phyloP scores from a whole-genome alignment of 1,140 invertebrate species.

The Andricus grossulariae region DNA sequence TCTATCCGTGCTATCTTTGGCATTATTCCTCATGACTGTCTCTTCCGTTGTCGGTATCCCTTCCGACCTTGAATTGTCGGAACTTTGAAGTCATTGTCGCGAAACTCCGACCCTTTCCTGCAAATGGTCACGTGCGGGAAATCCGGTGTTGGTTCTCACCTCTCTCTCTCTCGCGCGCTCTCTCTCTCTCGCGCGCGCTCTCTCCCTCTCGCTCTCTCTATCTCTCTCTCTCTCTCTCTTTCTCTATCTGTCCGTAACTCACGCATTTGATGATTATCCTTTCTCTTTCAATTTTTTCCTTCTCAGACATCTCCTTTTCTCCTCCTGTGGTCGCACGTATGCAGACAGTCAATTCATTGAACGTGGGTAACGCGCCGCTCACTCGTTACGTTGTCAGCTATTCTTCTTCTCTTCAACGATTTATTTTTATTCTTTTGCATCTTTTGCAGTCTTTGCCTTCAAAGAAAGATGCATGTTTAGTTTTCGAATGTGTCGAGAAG shows the following conservation, averaged over 20 bases:
- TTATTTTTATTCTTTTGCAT: slow-evolving; percentile 6
- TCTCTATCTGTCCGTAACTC: background rate
- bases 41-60: slow-evolving; percentile 49
- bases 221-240: background rate
- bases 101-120: slow-evolving; percentile 36
- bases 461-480: background rate
- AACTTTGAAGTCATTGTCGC: slow-evolving; percentile 57
- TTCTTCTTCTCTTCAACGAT: background rate
- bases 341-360: slow-evolving; percentile 54
- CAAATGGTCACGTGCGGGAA: slow-evolving; percentile 56
- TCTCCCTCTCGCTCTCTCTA: background rate
- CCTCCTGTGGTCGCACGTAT: slow-evolving; percentile 43
- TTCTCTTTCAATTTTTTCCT: slow-evolving; percentile 24
- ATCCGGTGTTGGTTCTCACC: slow-evolving; percentile 46
- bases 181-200: background rate
- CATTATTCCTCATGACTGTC: slow-evolving; percentile 47
- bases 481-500: background rate
- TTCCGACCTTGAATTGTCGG: slow-evolving; percentile 43
- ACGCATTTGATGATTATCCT: slow-evolving; percentile 43
- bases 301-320: slow-evolving; percentile 46
- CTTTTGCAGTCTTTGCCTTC: background rate
- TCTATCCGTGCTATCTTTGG: slow-evolving; percentile 1
- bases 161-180: background rate
- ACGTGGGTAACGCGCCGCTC: slow-evolving; percentile 54
- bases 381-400: slow-evolving; percentile 51